phyloP scores from a whole-genome alignment of 2,113 vertebrate species.

The western clawed frog (Xenopus tropicalis) region UCB_Xtro_10.0 CM004448.2:44667501-44668000 shows the following conservation, averaged over 20 bases:
- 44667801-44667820: no score
- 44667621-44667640: slow-evolving; percentile 67
- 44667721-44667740: background rate
- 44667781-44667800: no score
- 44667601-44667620: slow-evolving; percentile 73
- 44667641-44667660: slow-evolving; percentile 46
- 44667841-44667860: no score
- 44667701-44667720: slow-evolving; percentile 3
- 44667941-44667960: no score
- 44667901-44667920: no score
- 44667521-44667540: slow-evolving; percentile 76
- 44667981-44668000: no score
- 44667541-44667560: slow-evolving; percentile 81
- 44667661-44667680: slow-evolving; percentile 14
- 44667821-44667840: no score
- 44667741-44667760: background rate
- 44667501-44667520: slow-evolving; percentile 84
- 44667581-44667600: slow-evolving; percentile 73
- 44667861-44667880: no score
- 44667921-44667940: no score
- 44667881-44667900: no score
- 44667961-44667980: no score
- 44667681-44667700: background rate
- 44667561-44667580: slow-evolving; percentile 77
- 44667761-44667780: no score